phyloP scores from a whole-genome alignment of 1,140 invertebrate species.

The Plodia interpunctella region DNA sequence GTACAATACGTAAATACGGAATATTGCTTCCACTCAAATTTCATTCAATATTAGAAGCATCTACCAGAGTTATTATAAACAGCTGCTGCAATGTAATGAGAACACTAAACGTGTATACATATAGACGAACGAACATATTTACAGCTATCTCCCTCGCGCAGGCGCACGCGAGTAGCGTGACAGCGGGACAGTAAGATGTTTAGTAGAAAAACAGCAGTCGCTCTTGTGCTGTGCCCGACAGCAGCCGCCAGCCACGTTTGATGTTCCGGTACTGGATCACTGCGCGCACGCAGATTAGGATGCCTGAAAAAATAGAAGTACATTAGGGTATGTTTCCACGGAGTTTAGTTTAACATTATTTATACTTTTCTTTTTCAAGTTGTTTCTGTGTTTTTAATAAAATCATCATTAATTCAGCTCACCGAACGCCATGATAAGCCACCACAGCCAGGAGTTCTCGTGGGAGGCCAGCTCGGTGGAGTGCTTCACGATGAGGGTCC shows the following conservation, averaged over 20 bases:
- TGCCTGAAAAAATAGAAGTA: slow-evolving; percentile 77
- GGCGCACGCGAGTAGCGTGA: slow-evolving; percentile 19
- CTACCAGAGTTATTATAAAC: background rate
- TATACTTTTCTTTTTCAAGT: too few species aligned
- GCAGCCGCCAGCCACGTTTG: slow-evolving; percentile 90
- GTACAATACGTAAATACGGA: too few species aligned
- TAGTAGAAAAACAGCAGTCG: slow-evolving; percentile 92
- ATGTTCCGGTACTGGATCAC: slow-evolving; percentile 93
- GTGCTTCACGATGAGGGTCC: slow-evolving; percentile 95
- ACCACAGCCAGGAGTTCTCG: slow-evolving; percentile 93
- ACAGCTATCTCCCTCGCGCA: slow-evolving; percentile 26
- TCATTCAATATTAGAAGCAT: too few species aligned
- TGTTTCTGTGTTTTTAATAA: too few species aligned
- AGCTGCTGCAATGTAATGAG: background rate
- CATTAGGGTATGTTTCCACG: too few species aligned
- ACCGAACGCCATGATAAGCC: slow-evolving; percentile 93
- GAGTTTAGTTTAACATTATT: too few species aligned
- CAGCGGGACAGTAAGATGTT: slow-evolving; percentile 40
- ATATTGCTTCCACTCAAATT: too few species aligned
- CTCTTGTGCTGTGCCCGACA: slow-evolving; percentile 91
- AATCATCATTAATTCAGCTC: slow-evolving; percentile 52
- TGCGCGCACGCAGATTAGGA: slow-evolving; percentile 91
- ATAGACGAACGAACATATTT: slow-evolving; percentile 19
- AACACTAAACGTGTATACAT: slow-evolving; percentile 8
- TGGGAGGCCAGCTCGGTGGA: slow-evolving; percentile 90